phyloP scores from a whole-genome alignment of 2,888 invertebrate species.

The Patella caerulea region DNA sequence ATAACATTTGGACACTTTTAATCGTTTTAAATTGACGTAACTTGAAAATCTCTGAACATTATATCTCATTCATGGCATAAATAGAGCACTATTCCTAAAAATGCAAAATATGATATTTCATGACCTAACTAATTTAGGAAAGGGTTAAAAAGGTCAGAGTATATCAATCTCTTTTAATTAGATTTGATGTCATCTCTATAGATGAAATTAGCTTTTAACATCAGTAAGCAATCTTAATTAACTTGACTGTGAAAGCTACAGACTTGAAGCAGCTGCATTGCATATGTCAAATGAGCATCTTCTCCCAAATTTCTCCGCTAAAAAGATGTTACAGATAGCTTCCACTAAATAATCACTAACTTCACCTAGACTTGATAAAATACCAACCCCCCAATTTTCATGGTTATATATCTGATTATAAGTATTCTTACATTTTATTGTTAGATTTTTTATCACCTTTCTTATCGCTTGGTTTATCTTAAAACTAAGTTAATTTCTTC shows the following conservation, averaged over 20 bases:
- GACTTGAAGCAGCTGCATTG: not conserved
- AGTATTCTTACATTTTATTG: not conserved
- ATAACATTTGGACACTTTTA: no score
- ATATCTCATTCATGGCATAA: no score
- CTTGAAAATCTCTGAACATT: no score
- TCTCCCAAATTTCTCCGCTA: no score
- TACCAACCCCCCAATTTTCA: not conserved
- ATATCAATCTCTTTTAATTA: constrained; percentile 18
- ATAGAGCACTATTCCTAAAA: not conserved
- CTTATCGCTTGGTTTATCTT: not conserved
- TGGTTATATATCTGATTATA: not conserved
- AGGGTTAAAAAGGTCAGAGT: not conserved
- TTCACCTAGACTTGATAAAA: not conserved
- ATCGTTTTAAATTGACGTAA: no score
- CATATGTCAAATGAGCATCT: not conserved
- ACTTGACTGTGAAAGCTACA: constrained; percentile 6
- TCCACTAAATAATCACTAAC: not conserved
- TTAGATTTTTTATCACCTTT: constrained; percentile 2
- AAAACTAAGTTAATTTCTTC: constrained; percentile 9
- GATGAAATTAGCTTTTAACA: constrained; percentile 20
- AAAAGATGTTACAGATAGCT: no score
- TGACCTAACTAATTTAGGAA: constrained; percentile 5
- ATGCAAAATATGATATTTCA: not conserved
- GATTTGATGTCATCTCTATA: constrained; percentile 17
- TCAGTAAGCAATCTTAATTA: constrained; percentile 24